These are phyloP conservation scores for Amphipyra tragopoginis DNA, from an alignment of 2,888 invertebrate species.

Conservation along the genomic window DNA sequence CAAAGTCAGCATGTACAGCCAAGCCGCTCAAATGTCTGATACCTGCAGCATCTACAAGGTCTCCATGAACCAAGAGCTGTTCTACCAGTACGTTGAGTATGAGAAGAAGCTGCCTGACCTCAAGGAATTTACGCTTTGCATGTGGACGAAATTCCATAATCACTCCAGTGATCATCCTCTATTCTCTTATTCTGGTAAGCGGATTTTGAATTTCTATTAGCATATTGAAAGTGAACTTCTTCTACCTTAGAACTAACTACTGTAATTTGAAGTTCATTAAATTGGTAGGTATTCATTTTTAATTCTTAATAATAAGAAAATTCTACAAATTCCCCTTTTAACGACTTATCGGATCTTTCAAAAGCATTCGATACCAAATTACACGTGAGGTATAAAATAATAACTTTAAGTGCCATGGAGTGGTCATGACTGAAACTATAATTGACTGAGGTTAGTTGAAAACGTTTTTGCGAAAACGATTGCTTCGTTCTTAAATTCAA, in stretches of 20 bases:
- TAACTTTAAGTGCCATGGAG: no score
- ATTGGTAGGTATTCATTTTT: no score
- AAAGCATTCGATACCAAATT: not conserved
- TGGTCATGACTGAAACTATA: not conserved
- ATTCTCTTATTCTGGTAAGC: conserved; percentile 94
- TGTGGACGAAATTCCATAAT: conserved; percentile 95
- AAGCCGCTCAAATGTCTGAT: conserved; percentile 77
- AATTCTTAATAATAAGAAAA: no score
- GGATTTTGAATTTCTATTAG: not conserved
- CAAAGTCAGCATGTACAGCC: conserved; percentile 61
- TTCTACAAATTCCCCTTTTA: no score
- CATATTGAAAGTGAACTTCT: no score
- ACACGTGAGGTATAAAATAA: not conserved
- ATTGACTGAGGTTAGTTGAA: no score
- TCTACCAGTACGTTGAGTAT: conserved; percentile 93
- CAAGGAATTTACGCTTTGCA: conserved; percentile 95
- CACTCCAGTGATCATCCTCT: conserved; percentile 95
- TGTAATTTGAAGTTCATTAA: no score
- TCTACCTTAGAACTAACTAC: no score
- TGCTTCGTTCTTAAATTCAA: no score
- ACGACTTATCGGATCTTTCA: not conserved
- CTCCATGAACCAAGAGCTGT: conserved; percentile 92
- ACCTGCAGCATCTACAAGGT: conserved; percentile 92
- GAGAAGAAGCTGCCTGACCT: conserved; percentile 93
- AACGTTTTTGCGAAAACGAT: no score